Conservation (phyloP, 2,113 vertebrate genomes). For the Onychostruthus taczanowskii region DNA sequence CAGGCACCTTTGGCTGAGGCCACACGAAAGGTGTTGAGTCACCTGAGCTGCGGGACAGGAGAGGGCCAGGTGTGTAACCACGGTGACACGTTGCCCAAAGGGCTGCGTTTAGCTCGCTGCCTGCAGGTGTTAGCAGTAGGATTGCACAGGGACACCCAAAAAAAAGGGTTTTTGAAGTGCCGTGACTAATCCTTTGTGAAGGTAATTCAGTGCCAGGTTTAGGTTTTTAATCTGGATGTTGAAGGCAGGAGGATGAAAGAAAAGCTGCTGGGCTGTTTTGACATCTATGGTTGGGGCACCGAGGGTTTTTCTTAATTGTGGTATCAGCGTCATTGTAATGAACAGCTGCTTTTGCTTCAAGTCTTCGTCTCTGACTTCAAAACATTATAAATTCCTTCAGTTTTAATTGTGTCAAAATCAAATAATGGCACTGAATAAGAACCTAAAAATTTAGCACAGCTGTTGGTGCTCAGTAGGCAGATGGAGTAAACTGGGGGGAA, state of each 20-base stretch:
- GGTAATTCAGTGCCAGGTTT: background rate
- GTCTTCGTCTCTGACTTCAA: background rate
- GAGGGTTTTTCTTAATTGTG: background rate
- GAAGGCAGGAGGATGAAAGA: background rate
- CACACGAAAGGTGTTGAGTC: constrained; percentile 46
- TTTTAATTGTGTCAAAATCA: background rate
- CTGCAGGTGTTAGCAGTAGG: background rate
- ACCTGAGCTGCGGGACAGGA: constrained; percentile 3
- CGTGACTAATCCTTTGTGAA: background rate
- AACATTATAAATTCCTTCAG: background rate
- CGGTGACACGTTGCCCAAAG: background rate
- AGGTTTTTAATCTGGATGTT: background rate
- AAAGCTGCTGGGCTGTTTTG: background rate
- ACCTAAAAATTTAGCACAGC: background rate
- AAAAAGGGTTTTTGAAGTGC: background rate
- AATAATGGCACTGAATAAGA: background rate
- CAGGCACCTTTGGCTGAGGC: constrained; percentile 2
- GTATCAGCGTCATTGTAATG: background rate
- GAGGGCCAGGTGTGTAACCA: constrained; percentile 65
- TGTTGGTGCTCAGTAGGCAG: background rate
- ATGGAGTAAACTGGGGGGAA: background rate
- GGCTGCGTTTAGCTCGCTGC: background rate
- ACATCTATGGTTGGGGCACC: background rate
- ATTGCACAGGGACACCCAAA: background rate
- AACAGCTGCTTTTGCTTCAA: background rate